Evolutionary conservation across 1,140 invertebrate species (phyloP).

Genomic region (Catajapyx aquilonaris): DNA sequence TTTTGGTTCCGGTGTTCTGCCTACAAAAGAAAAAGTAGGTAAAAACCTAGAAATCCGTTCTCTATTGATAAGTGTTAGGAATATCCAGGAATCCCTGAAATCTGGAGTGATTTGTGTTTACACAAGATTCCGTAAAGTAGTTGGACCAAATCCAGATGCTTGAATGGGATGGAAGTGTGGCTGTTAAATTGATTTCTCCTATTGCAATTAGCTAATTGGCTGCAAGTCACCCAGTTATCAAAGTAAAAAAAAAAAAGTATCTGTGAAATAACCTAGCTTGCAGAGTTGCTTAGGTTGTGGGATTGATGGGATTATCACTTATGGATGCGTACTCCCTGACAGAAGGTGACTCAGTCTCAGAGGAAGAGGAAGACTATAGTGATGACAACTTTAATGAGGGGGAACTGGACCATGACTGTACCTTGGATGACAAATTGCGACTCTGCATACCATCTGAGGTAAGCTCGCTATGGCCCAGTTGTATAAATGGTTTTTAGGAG

Average conservation of each 20-base stretch:
- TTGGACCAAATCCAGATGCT: no score
- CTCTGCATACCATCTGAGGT: conserved; percentile 9
- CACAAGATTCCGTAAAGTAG: no score
- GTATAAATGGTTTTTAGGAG: conserved; percentile 3
- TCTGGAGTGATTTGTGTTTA: conserved; percentile 2
- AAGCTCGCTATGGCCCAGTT: conserved; percentile 23
- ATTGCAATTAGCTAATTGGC: conserved; percentile 2
- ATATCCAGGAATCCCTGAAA: not conserved
- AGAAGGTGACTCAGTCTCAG: conserved; percentile 9
- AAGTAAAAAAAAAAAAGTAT: not conserved
- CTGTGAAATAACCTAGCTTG: not conserved
- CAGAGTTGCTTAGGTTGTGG: not conserved
- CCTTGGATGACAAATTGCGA: not conserved
- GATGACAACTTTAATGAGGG: conserved; percentile 6
- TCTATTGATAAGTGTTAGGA: not conserved
- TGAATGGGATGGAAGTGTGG: no score
- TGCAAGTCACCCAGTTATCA: not conserved
- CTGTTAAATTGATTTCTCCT: conserved; percentile 2
- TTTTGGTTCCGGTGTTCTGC: no score
- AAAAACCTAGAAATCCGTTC: no score
- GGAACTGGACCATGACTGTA: not conserved
- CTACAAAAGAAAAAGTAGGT: no score
- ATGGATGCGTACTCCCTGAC: not conserved
- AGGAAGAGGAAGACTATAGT: conserved; percentile 23
- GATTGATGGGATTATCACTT: not conserved